Percentiles rank a stretch among this genome's conserved stretches.
Conservation (phyloP, 2,888 invertebrate genomes). For the Lasioglossum lativentre region DNA sequence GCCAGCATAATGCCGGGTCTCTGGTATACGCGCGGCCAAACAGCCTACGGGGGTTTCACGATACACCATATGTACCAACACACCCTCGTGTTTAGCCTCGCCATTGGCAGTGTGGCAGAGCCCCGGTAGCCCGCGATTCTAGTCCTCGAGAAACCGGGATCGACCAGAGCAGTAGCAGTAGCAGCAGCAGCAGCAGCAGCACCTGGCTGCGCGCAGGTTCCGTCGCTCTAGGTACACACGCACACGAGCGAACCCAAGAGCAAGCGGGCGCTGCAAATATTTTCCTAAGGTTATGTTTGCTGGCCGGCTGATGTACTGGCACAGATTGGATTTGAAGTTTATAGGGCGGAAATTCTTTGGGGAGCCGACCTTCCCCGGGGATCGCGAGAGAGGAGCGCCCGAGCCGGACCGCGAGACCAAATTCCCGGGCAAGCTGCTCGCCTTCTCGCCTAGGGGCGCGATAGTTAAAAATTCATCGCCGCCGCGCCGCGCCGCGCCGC, state of each 20-base stretch:
- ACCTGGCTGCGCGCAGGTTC: constrained; percentile 57
- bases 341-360: constrained; percentile 81
- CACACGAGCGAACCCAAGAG: constrained; percentile 20
- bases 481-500: too few species aligned
- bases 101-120: constrained; percentile 42
- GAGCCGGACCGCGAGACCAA: constrained; percentile 42
- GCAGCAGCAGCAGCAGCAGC: constrained; percentile 10
- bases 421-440: constrained; percentile 45
- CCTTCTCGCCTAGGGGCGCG: constrained; percentile 18
- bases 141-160: constrained; percentile 49
- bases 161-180: constrained; percentile 12
- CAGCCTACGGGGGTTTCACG: constrained; percentile 81
- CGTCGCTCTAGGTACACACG: constrained; percentile 15
- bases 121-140: constrained; percentile 40
- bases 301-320: constrained; percentile 79
- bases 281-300: constrained; percentile 81
- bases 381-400: constrained; percentile 37
- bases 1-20: constrained; percentile 81
- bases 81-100: constrained; percentile 61
- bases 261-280: constrained; percentile 76
- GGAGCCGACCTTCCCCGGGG: constrained; percentile 52
- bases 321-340: constrained; percentile 84
- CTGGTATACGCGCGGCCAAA: constrained; percentile 78
- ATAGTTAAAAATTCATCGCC: constrained; percentile 59
- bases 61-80: constrained; percentile 77